A percentile compares a stretch with the other conserved stretches of the same genome.
Evolutionary conservation across 1,140 invertebrate species (phyloP).

Genomic region (Drosophila sechellia): DNA sequence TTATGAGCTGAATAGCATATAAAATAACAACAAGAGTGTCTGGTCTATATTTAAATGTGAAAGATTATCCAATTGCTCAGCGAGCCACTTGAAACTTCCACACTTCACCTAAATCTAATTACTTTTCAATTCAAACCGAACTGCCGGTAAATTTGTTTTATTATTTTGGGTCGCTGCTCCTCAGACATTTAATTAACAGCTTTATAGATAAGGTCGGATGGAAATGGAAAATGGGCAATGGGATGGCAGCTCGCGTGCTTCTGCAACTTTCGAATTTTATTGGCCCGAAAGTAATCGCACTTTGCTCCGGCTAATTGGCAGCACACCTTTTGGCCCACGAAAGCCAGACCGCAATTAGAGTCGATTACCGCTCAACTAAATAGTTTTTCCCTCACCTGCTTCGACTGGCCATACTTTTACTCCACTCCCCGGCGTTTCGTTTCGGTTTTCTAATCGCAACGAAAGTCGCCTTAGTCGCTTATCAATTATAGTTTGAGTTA

Average conservation of each 20-base stretch:
- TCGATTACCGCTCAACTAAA: constrained; percentile 51
- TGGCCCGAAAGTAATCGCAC: constrained; percentile 49
- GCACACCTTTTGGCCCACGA: constrained; percentile 68
- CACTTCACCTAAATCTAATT: constrained; percentile 35
- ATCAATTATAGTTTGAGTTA: constrained; percentile 51
- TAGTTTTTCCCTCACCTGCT: constrained; percentile 26
- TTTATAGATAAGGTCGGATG: constrained; percentile 28
- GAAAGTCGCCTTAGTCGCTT: constrained; percentile 53
- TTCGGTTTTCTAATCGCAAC: constrained; percentile 56
- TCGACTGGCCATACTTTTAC: constrained; percentile 32
- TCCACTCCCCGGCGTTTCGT: constrained; percentile 28
- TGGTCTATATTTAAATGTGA: constrained; percentile 37
- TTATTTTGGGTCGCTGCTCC: constrained; percentile 44
- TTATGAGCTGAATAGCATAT: neutral
- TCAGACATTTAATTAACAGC: constrained; percentile 37
- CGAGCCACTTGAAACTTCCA: constrained; percentile 31
- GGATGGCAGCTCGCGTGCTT: constrained; percentile 40
- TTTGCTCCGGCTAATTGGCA: constrained; percentile 57
- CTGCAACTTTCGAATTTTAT: constrained; percentile 24
- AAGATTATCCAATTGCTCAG: constrained; percentile 31
- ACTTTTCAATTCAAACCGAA: constrained; percentile 10
- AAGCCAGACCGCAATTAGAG: constrained; percentile 52
- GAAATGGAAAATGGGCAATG: constrained; percentile 8
- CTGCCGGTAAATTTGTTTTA: constrained; percentile 50
- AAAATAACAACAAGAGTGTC: constrained; percentile 25